Evolutionary conservation across 1,140 invertebrate species (phyloP), one percentile per base, ranked within the genome.

Genomic region (Aphelinus atriplicis): DNA sequence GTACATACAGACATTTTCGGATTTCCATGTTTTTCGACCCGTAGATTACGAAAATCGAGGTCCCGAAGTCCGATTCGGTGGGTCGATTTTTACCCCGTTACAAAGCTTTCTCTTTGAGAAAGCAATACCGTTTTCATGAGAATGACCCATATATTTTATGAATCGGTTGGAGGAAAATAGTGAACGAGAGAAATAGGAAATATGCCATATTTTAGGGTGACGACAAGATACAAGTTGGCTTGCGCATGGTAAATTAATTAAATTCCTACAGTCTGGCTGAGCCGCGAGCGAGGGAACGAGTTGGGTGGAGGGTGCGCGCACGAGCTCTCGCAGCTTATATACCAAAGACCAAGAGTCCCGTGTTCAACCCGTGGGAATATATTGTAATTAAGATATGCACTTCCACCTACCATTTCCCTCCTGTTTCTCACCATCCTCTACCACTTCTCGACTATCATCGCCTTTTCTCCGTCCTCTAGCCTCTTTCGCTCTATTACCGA

Each of bases 381-480:
- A 26, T 26, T 83, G 82, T 83, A 83, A 83, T 83, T 83, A 83
- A 83, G 82, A 83, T 83, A 83, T 83, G 82, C 81, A 82, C 82
- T 83, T 77, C 80, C 73, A 75, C 62, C 79, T 53, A 64, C 77
- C 73, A 68, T 77, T 83, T 79, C 80, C 75, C 80, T 78, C 72
- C 48, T 50, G 65, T 72, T 51, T 56, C 72, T 63, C 51, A 42
- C 50, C 65, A 58, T 60, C 53, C 60, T n/a, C 65, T 51, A 9
- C 56, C 62, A 10, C 63, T 64, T 43, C 57, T 55, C n/a, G 26
- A 63, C 56, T 60, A n/a, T 60, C 66, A 64, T 57, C 67, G 53
- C 50, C 71, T 63, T 71, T 64, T 71, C 61, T 71, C 55, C 43
- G 42, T 50, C 55, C 55, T 69, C 2, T 53, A 69, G 43, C 58